Evolutionary conservation across 2,113 vertebrate genomes (phyloP).

Genomic region (Antechinus flavipes): DNA sequence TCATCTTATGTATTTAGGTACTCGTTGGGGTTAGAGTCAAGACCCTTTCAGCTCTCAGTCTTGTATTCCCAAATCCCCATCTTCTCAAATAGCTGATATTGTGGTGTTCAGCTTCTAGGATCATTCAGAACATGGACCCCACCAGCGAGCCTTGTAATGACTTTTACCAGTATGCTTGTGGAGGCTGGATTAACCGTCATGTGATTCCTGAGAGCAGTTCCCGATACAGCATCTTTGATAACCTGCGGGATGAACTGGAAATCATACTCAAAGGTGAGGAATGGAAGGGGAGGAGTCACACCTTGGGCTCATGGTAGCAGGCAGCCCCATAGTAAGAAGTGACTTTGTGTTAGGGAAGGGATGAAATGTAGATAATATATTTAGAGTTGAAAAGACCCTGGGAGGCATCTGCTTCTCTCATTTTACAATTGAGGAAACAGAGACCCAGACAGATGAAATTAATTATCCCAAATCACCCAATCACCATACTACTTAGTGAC

Average conservation of each 20-base stretch:
- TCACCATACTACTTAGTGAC: neutral
- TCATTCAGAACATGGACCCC: conserved; percentile 95
- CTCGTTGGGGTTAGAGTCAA: neutral
- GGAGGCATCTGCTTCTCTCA: neutral
- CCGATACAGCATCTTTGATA: conserved; percentile 95
- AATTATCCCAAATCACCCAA: neutral
- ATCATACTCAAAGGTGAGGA: conserved; percentile 94
- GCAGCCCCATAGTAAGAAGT: neutral
- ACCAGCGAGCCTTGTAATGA: conserved; percentile 91
- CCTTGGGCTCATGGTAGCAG: neutral
- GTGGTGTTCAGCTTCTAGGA: conserved; percentile 89
- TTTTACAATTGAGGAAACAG: neutral
- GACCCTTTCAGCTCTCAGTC: neutral
- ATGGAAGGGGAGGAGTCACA: neutral
- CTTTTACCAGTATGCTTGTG: conserved; percentile 97
- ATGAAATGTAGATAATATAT: no score
- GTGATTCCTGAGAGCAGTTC: conserved; percentile 97
- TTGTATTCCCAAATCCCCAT: neutral
- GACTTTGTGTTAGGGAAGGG: neutral
- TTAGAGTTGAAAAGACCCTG: no score
- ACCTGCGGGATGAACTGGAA: conserved; percentile 94
- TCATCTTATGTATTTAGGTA: neutral
- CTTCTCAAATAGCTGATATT: neutral
- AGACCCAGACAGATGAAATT: neutral
- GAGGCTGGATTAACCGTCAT: conserved; percentile 93